Percentiles rank a stretch among this genome's conserved stretches.
Evolutionary conservation across 2,113 vertebrate species (phyloP).

Genomic region (Brachypodius melanocephalos): DNA sequence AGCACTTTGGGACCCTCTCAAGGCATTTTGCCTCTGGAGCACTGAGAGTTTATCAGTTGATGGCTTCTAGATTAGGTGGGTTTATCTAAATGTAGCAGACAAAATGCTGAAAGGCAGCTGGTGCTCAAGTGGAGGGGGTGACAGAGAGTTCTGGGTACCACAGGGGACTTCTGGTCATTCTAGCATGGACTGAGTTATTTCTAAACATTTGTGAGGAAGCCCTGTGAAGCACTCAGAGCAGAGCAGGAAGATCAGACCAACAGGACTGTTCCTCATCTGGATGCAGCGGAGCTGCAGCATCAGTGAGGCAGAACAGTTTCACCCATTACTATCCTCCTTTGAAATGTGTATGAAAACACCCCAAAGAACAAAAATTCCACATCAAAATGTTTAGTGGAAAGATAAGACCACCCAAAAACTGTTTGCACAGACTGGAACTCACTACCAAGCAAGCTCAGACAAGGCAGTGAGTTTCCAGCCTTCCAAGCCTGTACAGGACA

Average conservation of each 20-base stretch:
- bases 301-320: neutral
- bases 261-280: neutral
- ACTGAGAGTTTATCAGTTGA: neutral
- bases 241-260: neutral
- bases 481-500: neutral
- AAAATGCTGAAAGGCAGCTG: neutral
- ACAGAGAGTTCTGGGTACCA: neutral
- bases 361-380: neutral
- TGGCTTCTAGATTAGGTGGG: neutral
- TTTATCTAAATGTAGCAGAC: neutral
- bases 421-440: neutral
- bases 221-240: neutral
- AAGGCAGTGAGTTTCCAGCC: neutral
- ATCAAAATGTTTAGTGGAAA: neutral
- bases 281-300: neutral
- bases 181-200: neutral
- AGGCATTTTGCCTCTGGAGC: neutral
- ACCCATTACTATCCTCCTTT: neutral
- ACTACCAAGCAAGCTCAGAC: neutral
- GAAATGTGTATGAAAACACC: neutral
- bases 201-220: neutral
- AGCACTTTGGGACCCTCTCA: neutral
- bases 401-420: neutral
- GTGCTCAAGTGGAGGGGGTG: neutral
- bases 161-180: neutral